Base-by-base conservation (phyloP, 2,888 invertebrate genomes). In the Callinectes sapidus region DNA sequence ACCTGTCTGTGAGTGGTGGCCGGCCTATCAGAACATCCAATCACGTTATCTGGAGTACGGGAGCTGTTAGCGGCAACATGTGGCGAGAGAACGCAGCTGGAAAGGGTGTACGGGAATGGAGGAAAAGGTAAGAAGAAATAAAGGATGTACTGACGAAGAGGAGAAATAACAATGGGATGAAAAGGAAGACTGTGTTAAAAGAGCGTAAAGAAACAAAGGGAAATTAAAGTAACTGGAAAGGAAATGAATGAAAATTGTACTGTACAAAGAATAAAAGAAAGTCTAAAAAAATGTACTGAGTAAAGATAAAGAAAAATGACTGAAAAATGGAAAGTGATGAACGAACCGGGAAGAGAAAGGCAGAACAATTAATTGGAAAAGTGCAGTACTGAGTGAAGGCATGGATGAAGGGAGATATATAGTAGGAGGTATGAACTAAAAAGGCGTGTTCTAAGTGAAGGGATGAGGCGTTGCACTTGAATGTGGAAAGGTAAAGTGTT, bases 1-100 rank as follows among this genome's bases (percentile, higher is more conserved):
- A 0, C 39, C 35, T 18, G 66, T 66, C 13, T 61, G n/a, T 66
- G 66, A 10, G 35, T 14, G 35, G 39, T 89, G 89, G 66, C 66
- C 39, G 16, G 66, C 2, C 35, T 66, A 66, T 66, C 89, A 66
- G 48, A 66, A n/a, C 66, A 39, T 48, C 66, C 89, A 66, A 61
- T 89, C 35, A 89, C 39, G 61, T 89, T 89, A 89, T 55, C 61
- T 66, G 32, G 32, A 32, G 89, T 42, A 35, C 66, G 10, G 66
- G 61, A 89, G 66, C 39, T 61, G 48, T 54, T 66, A 61, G 61
- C 5, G 71, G 71, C 13, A 71, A 28, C 71, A 28, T n/a, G 71
- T 71, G 28, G 71, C 13, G 71, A 71, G 71, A 71, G 71, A 28
- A 10, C 10, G 71, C 23, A 23, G 89, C 18, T 39, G 13, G 66